Evolutionary conservation across 2,113 vertebrate genomes (phyloP).

Genomic region (Alectura lathami): DNA sequence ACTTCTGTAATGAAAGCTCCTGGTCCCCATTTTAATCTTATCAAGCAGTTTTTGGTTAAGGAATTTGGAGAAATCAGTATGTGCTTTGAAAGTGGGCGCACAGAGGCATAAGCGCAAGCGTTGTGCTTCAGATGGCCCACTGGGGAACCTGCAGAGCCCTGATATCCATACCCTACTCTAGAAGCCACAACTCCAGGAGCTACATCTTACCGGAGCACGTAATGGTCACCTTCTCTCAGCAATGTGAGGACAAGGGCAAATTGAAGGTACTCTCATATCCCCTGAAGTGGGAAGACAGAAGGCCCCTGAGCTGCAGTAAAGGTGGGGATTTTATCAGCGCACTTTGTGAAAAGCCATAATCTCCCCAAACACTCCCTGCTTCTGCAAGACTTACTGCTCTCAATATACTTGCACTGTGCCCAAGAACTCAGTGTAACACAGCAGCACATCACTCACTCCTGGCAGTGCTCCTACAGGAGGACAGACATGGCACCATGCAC

Average conservation of each 20-base stretch:
- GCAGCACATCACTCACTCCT: background rate
- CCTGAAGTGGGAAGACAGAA: background rate
- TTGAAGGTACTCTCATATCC: background rate
- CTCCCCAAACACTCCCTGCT: background rate
- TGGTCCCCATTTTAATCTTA: background rate
- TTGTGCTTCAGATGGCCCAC: rapidly evolving
- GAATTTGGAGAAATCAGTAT: rapidly evolving
- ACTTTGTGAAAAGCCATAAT: background rate
- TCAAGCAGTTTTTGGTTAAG: too few species aligned
- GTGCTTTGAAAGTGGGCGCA: background rate
- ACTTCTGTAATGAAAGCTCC: background rate
- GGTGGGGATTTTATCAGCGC: background rate
- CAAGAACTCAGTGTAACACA: background rate
- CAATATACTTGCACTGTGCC: background rate
- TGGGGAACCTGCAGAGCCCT: background rate
- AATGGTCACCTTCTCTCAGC: background rate
- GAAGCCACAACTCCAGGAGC: background rate
- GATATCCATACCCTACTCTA: background rate
- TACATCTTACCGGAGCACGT: background rate
- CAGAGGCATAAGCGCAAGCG: background rate
- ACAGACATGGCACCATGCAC: background rate
- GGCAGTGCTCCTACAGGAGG: background rate
- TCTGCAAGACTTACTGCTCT: background rate
- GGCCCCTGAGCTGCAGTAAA: background rate
- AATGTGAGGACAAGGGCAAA: background rate